These are phyloP conservation scores for Terebella lapidaria DNA, from an alignment of 2,888 invertebrate genomes.

Conservation along the genomic window DNA sequence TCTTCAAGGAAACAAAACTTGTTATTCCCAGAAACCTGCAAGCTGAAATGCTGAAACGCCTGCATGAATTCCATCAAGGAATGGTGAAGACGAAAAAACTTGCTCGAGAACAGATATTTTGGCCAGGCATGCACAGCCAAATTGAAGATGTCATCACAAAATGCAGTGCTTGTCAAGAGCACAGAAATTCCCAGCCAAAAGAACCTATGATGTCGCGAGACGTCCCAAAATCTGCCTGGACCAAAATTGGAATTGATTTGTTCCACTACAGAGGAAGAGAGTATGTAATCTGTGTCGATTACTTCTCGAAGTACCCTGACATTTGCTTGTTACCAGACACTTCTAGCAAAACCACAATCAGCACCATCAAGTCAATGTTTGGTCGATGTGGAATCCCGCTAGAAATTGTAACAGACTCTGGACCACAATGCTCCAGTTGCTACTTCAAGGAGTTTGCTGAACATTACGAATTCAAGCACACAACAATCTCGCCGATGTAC, in stretches of 20 bases:
- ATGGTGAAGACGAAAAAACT: slow-evolving; percentile 11
- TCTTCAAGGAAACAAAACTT: too few relatives aligned
- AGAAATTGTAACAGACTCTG: slow-evolving; percentile 20
- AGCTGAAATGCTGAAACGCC: too few relatives aligned
- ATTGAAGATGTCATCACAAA: slow-evolving; percentile 6
- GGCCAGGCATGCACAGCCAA: slow-evolving; percentile 15
- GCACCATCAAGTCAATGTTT: slow-evolving; percentile 19
- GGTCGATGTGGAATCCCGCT: slow-evolving; percentile 22
- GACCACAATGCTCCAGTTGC: slow-evolving; percentile 19
- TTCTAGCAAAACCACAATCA: slow-evolving; percentile 16
- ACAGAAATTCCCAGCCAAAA: not conserved
- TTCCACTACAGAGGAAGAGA: slow-evolving; percentile 12
- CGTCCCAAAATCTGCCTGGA: slow-evolving; percentile 20
- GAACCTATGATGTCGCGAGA: slow-evolving; percentile 18
- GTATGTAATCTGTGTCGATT: slow-evolving; percentile 25
- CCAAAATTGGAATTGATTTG: slow-evolving; percentile 21
- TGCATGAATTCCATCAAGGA: slow-evolving; percentile 16
- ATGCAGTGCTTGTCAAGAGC: slow-evolving; percentile 7
- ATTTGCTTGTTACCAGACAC: slow-evolving; percentile 17
- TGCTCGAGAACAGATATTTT: slow-evolving; percentile 13
- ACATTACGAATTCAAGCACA: slow-evolving; percentile 11
- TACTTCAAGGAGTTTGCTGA: slow-evolving; percentile 14
- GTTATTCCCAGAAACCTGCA: too few relatives aligned
- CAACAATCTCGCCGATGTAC: slow-evolving; percentile 18
- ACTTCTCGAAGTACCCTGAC: slow-evolving; percentile 27